phyloP scores from a whole-genome alignment of 1,140 invertebrate genomes.

The Leptopilina clavipes region DNA sequence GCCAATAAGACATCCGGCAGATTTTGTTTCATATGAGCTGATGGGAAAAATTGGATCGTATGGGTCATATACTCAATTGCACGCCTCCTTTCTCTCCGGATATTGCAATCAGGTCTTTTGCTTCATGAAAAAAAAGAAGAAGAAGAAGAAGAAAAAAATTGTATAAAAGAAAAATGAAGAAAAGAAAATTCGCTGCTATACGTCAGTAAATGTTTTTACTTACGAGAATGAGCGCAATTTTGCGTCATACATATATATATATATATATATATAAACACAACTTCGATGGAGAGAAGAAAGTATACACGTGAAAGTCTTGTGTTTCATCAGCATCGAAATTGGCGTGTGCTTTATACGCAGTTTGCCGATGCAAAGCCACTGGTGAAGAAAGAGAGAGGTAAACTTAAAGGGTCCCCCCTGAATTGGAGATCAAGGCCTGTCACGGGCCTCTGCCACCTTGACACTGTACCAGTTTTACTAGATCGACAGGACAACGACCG shows the following conservation, averaged over 20 bases:
- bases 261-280: not conserved
- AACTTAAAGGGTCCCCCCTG: not conserved
- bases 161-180: no score
- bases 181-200: slow-evolving; percentile 35
- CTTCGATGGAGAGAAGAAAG: slow-evolving; percentile 60
- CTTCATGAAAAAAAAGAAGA: no score
- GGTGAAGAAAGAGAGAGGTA: slow-evolving; percentile 11
- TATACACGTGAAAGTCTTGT: slow-evolving; percentile 60
- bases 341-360: not conserved
- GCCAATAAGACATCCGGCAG: slow-evolving; percentile 18
- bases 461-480: slow-evolving; percentile 68
- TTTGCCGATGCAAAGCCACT: not conserved
- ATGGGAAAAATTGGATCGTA: slow-evolving; percentile 30
- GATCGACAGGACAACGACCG: slow-evolving; percentile 41
- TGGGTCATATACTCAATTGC: slow-evolving; percentile 34
- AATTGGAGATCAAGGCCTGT: slow-evolving; percentile 35
- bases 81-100: slow-evolving; percentile 58
- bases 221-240: slow-evolving; percentile 26
- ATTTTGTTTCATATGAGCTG: slow-evolving; percentile 30
- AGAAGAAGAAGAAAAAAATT: no score
- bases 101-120: slow-evolving; percentile 36
- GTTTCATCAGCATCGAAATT: slow-evolving; percentile 37
- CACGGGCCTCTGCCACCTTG: slow-evolving; percentile 56
- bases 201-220: not conserved
- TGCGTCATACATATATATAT: not conserved